Base-by-base conservation (phyloP, 2,888 invertebrate genomes). In the Lucinisca nassula region DNA sequence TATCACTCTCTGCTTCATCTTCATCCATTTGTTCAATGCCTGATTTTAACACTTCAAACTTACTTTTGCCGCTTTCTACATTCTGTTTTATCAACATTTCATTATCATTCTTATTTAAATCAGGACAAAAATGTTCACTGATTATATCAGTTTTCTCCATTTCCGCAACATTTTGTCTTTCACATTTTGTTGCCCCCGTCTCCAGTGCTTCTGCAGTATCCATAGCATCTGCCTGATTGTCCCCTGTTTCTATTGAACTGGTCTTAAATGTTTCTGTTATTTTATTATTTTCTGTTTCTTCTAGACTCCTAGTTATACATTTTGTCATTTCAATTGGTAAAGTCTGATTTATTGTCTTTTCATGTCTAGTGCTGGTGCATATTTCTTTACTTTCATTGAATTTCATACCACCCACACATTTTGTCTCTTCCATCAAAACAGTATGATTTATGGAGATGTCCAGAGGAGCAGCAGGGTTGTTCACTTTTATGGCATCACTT, bases 361-460 rank as follows among this genome's bases (percentile, higher is more conserved):
- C 51, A 4, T 51, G 51, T 21, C 21, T 55, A 55, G n/a, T 55
- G n/a, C 58, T 6, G 58, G 24, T 14, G 14, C 40, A 10, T 51
- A 12, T 51, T 51, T 51, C 21, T 51, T 21, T 51, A 51, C 51
- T 51, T 51, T 4, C 51, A 51, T 51, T n/a, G 10, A 24, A 75
- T 67, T 35, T 24, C 21, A 24, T 40, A 10, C 8, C 35, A 35
- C 72, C 72, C 10, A 72, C 2, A 38, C 74, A 24, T 45, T 72
- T 77, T 24, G 84, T 85, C 77, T 72, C 80, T 24, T 80, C 84
- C 76, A 77, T 58, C 24, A 73, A 27, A 27, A 67, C 76, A 27
- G 70, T 27, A 0, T 75, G 21, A 61, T 70, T 58, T 0, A 55
- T 32, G 10, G 80, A 80, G 32, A 51, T 77, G 30, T 74, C 55